Evolutionary conservation across 1,140 invertebrate genomes (phyloP).

Genomic region (Drosophila parabipectinata): DNA sequence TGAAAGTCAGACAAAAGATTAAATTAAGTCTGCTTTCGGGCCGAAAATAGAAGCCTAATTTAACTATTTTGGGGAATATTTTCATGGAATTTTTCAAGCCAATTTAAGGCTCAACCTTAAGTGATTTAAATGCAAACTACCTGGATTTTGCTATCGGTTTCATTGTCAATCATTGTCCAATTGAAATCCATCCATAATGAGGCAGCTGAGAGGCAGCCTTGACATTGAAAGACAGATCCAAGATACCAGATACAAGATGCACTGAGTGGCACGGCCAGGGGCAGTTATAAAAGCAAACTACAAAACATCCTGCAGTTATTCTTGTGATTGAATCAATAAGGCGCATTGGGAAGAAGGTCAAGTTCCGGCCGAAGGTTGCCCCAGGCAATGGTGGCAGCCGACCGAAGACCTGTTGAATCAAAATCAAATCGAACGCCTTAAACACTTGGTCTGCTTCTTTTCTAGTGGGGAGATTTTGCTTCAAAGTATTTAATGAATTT

Average conservation of each 20-base stretch:
- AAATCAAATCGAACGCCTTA: slow-evolving; percentile 22
- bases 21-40: neutral
- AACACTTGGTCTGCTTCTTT: slow-evolving; percentile 2
- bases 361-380: slow-evolving; percentile 31
- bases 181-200: slow-evolving; percentile 60
- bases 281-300: slow-evolving; percentile 3
- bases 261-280: slow-evolving; percentile 25
- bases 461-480: neutral
- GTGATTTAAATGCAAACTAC: neutral
- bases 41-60: neutral
- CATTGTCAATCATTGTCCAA: slow-evolving; percentile 48
- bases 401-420: slow-evolving; percentile 60
- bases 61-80: neutral
- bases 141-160: slow-evolving; percentile 9
- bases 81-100: no score
- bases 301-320: slow-evolving; percentile 65
- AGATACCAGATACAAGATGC: slow-evolving; percentile 18
- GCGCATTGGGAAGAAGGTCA: slow-evolving; percentile 50
- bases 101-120: neutral
- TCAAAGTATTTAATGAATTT: slow-evolving; percentile 66
- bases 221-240: slow-evolving; percentile 52
- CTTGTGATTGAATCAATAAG: slow-evolving; percentile 74
- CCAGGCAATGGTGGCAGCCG: neutral
- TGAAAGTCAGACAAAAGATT: neutral
- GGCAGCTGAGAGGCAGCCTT: slow-evolving; percentile 43